Evolutionary conservation across 2,797 vertebrate genomes (phyloP).

Genomic region (Aselliscus stoliczkanus): DNA sequence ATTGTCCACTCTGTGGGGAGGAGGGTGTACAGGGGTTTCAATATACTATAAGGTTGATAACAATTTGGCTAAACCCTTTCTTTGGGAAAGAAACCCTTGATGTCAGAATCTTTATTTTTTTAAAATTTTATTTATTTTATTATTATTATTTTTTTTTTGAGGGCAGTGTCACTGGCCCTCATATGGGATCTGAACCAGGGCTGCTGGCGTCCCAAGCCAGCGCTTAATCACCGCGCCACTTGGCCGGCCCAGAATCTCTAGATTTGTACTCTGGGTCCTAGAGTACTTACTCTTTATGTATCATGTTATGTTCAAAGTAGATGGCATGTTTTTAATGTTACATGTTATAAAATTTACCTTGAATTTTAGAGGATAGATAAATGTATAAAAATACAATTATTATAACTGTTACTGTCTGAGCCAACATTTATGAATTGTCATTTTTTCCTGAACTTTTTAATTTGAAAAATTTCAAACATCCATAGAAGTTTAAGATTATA

Average conservation of each 20-base stretch:
- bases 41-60: background rate
- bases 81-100: background rate
- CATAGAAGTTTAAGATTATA: background rate
- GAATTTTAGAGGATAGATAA: background rate
- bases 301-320: background rate
- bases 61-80: background rate
- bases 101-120: background rate
- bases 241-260: background rate
- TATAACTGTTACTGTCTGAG: background rate
- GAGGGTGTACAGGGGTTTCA: background rate
- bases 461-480: background rate
- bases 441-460: background rate
- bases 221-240: too few relatives aligned
- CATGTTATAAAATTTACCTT: background rate
- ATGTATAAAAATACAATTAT: background rate
- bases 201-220: too few relatives aligned
- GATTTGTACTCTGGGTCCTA: background rate
- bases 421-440: background rate
- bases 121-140: too few relatives aligned
- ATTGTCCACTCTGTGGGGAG: background rate
- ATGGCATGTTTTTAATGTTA: background rate
- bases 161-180: too few relatives aligned
- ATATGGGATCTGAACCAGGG: too few relatives aligned
- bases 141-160: too few relatives aligned
- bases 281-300: background rate